A percentile compares a stretch with the other conserved stretches of the same genome.
Conservation (phyloP, 2,797 vertebrate genomes). For the Leptatherina wallacei region DNA sequence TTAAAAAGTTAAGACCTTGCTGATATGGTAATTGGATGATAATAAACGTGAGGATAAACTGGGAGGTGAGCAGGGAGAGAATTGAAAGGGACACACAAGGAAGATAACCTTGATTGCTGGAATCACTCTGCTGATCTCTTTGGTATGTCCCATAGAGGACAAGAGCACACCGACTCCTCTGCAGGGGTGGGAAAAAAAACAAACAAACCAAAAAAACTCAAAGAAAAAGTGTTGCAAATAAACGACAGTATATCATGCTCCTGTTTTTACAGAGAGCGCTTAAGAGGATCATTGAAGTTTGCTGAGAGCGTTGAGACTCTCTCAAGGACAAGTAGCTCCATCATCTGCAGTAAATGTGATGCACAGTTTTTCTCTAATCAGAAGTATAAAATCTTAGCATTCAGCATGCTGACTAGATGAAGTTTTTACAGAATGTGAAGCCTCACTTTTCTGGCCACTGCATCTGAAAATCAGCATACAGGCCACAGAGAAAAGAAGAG, state of each 20-base stretch:
- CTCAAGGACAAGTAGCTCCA: conserved; percentile 60
- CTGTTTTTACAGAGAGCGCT: conserved; percentile 60
- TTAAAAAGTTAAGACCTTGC: conserved; percentile 30
- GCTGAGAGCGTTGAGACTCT: conserved; percentile 41
- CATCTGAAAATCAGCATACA: conserved; percentile 61
- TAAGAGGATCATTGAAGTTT: conserved; percentile 62
- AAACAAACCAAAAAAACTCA: conserved; percentile 21
- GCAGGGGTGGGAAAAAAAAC: conserved; percentile 12
- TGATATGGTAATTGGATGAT: conserved; percentile 45
- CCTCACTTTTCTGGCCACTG: conserved; percentile 55
- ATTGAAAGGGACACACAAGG: conserved; percentile 45
- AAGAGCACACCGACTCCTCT: conserved; percentile 37
- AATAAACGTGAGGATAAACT: conserved; percentile 37
- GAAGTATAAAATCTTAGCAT: conserved; percentile 60
- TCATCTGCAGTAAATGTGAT: conserved; percentile 35
- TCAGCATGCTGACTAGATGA: conserved; percentile 52
- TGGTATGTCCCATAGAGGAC: conserved; percentile 40
- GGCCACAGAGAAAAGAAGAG: conserved; percentile 49
- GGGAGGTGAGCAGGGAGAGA: conserved; percentile 38
- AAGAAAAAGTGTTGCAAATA: conserved; percentile 49
- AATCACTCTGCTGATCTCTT: conserved; percentile 59
- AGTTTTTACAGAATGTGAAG: conserved; percentile 55
- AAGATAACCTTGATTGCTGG: conserved; percentile 67
- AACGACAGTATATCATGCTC: conserved; percentile 58
- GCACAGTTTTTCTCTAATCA: conserved; percentile 52